Evolutionary conservation across 2,888 invertebrate genomes (phyloP).

Genomic region (Lysandra coridon): DNA sequence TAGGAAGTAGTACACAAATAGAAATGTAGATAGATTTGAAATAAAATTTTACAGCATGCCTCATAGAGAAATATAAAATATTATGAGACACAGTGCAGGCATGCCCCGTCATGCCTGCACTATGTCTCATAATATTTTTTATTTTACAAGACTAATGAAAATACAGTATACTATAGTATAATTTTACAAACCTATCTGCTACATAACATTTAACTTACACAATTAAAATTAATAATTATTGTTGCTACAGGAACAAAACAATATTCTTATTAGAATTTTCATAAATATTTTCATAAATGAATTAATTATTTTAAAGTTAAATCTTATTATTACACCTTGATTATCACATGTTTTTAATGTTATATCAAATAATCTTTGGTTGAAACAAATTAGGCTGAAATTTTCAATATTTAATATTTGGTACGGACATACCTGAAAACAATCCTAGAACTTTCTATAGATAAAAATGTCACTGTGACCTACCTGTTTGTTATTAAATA

Average conservation of each 20-base stretch:
- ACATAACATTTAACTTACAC: background rate
- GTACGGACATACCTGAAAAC: constrained; percentile 33
- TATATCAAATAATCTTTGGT: too few relatives aligned
- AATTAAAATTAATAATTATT: background rate
- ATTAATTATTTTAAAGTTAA: too few relatives aligned
- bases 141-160: background rate
- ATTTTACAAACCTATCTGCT: background rate
- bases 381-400: background rate
- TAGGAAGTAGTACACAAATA: background rate
- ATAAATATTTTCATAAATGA: too few relatives aligned
- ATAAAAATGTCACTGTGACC: constrained; percentile 42
- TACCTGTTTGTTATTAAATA: constrained; percentile 38
- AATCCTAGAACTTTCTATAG: constrained; percentile 37
- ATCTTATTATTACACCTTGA: too few relatives aligned
- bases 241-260: background rate
- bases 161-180: background rate
- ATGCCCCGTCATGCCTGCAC: background rate
- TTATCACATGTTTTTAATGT: too few relatives aligned
- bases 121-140: background rate
- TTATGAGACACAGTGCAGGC: too few relatives aligned
- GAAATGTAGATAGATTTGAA: background rate
- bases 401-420: background rate
- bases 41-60: background rate
- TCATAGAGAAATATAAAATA: too few relatives aligned
- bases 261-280: constrained; percentile 26